A percentile compares a stretch with the other conserved stretches of the same genome.
Evolutionary conservation across 2,888 invertebrate species (phyloP).

Genomic region (Catocala fraxini): DNA sequence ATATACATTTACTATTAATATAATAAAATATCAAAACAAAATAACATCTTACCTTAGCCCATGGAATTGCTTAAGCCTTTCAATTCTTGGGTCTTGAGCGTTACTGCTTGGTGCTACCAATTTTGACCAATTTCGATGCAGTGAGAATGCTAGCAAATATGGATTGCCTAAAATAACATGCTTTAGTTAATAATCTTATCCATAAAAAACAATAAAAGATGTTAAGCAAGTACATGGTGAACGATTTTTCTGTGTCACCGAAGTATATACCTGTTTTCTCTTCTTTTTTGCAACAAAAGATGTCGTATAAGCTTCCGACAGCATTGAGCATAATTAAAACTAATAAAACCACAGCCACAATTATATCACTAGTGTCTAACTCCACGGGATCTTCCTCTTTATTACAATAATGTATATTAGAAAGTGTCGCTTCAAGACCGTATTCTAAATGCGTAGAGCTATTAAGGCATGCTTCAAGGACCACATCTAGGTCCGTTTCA

Average conservation of each 20-base stretch:
- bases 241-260: too few relatives aligned
- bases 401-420: conserved; percentile 69
- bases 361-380: conserved; percentile 65
- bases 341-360: conserved; percentile 66
- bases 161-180: conserved; percentile 67
- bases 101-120: conserved; percentile 64
- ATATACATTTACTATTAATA: too few relatives aligned
- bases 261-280: conserved; percentile 59
- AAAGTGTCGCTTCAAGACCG: conserved; percentile 63
- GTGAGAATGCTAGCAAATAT: conserved; percentile 73
- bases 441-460: conserved; percentile 67
- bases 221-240: too few relatives aligned
- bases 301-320: conserved; percentile 73
- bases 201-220: neutral
- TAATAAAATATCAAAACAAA: too few relatives aligned
- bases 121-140: conserved; percentile 72
- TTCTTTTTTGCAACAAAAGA: conserved; percentile 43
- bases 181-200: neutral
- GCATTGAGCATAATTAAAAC: conserved; percentile 66
- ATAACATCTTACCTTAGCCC: conserved; percentile 68
- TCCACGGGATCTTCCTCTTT: conserved; percentile 51
- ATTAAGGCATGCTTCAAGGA: conserved; percentile 75
- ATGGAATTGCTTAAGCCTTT: conserved; percentile 73
- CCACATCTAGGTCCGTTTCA: conserved; percentile 31
- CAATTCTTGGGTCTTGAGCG: conserved; percentile 67